Conservation (phyloP, 1,140 invertebrate species). For the Drosophila tani region DNA sequence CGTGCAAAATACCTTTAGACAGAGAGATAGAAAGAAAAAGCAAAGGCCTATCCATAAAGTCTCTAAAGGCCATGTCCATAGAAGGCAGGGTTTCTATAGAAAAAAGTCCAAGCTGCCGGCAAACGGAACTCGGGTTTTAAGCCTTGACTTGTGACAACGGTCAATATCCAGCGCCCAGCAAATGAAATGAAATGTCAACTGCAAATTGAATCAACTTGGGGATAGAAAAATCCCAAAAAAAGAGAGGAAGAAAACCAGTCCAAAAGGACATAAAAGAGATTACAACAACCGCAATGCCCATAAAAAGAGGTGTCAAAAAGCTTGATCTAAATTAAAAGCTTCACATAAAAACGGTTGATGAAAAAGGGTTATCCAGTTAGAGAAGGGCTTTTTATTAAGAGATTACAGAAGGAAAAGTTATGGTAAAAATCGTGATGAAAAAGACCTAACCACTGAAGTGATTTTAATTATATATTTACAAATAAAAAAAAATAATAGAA, state of each 20-base stretch:
- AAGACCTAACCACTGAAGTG: background rate
- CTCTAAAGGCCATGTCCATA: slow-evolving; percentile 42
- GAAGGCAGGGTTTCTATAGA: slow-evolving; percentile 39
- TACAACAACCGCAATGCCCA: slow-evolving; percentile 13
- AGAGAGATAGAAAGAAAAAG: slow-evolving; percentile 10
- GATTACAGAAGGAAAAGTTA: background rate
- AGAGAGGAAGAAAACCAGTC: background rate
- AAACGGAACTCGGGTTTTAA: slow-evolving; percentile 22
- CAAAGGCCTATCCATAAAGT: slow-evolving; percentile 21
- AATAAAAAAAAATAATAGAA: background rate
- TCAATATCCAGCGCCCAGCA: slow-evolving; percentile 20
- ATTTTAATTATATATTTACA: background rate
- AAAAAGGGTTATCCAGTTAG: slow-evolving; percentile 16
- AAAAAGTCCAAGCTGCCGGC: slow-evolving; percentile 21
- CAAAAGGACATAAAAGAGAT: slow-evolving; percentile 18
- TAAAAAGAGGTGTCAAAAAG: slow-evolving; percentile 24
- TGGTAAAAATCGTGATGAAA: background rate
- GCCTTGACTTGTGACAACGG: slow-evolving; percentile 31
- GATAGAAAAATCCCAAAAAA: background rate
- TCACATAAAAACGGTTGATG: slow-evolving; percentile 1
- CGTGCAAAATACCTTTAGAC: slow-evolving; percentile 3
- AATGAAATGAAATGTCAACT: slow-evolving; percentile 50
- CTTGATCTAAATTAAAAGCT: slow-evolving; percentile 25
- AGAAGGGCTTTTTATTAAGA: slow-evolving; percentile 34
- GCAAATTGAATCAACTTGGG: slow-evolving; percentile 45